phyloP scores from a whole-genome alignment of 1,140 invertebrate genomes.

The Stenopsyche tienmushanensis region DNA sequence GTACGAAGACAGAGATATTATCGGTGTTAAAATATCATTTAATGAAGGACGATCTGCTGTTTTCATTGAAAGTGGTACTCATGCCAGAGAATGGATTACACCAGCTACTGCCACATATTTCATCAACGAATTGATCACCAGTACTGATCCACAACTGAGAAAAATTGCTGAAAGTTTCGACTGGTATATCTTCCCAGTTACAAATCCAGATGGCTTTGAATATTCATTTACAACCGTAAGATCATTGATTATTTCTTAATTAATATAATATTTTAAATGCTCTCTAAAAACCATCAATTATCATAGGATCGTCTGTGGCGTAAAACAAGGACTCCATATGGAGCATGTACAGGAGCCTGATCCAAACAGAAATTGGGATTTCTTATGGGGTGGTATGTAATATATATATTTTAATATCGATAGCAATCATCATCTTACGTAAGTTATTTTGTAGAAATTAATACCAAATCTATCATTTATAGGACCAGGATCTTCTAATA shows the following conservation, averaged over 20 bases:
- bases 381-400: conserved; percentile 56
- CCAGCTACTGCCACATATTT: conserved; percentile 61
- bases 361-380: conserved; percentile 59
- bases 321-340: conserved; percentile 59
- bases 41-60: conserved; percentile 44
- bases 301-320: conserved; percentile 69
- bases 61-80: conserved; percentile 53
- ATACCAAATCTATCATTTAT: too few species aligned
- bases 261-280: conserved; percentile 35
- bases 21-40: conserved; percentile 59
- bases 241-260: conserved; percentile 16
- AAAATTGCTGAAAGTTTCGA: conserved; percentile 55
- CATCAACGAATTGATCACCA: conserved; percentile 55
- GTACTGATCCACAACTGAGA: conserved; percentile 45
- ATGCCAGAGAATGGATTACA: conserved; percentile 68
- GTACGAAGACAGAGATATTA: conserved; percentile 60
- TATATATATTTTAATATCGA: background rate
- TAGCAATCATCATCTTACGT: too few species aligned
- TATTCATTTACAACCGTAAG: conserved; percentile 59
- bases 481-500: conserved; percentile 62
- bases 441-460: too few species aligned
- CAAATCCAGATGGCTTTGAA: conserved; percentile 70
- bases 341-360: conserved; percentile 54
- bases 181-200: conserved; percentile 61
- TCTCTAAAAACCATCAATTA: conserved; percentile 31